A percentile compares a stretch with the other conserved stretches of the same genome.
Evolutionary conservation across 2,888 invertebrate genomes (phyloP).

Genomic region (Hydrotaea cyrtoneurina): DNA sequence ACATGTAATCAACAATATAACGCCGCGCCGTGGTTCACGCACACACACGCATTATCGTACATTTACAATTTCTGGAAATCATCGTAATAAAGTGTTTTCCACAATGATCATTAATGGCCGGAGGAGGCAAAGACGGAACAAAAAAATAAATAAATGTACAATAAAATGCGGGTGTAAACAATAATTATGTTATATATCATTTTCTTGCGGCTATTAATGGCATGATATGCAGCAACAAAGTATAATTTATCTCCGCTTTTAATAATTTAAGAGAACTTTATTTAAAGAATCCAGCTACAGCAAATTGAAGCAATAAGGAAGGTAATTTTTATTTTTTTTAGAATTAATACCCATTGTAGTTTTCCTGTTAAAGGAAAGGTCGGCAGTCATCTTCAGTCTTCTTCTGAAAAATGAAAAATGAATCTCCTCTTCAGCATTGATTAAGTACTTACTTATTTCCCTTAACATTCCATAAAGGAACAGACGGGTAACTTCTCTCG

Average conservation of each 20-base stretch:
- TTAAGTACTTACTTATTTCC: no score
- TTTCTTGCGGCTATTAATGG: background rate
- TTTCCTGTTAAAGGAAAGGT: no score
- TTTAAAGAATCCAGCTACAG: background rate
- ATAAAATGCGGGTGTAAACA: conserved; percentile 63
- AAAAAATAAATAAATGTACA: conserved; percentile 22
- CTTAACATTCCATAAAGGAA: no score
- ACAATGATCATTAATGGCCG: background rate
- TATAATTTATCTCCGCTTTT: background rate
- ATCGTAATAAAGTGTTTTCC: conserved; percentile 36
- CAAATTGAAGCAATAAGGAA: background rate
- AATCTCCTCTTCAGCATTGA: no score
- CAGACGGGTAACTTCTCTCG: no score
- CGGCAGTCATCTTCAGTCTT: no score
- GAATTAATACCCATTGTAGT: no score
- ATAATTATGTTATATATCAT: conserved; percentile 43
- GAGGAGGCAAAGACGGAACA: conserved; percentile 40
- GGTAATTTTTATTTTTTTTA: no score
- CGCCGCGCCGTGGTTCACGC: background rate
- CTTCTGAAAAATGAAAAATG: no score
- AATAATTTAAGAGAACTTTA: background rate
- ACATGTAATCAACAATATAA: no score
- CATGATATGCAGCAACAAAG: background rate
- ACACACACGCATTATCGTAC: background rate
- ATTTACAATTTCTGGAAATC: conserved; percentile 17